phyloP scores from a whole-genome alignment of 2,113 vertebrate genomes.

The Columba livia region DNA sequence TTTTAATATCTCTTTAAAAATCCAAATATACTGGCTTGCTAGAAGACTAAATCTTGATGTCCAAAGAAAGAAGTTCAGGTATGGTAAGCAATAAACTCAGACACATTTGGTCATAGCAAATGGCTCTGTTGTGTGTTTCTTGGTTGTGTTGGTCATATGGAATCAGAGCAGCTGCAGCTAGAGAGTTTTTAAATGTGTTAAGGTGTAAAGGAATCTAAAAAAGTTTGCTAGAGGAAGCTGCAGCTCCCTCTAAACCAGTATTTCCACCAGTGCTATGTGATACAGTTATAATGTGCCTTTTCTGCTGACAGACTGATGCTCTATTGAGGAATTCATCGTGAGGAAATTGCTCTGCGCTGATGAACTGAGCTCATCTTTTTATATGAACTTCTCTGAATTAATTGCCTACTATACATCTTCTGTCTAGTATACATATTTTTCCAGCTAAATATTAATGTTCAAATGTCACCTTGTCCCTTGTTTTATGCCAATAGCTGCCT shows the following conservation, averaged over 20 bases:
- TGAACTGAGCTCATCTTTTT: neutral
- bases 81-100: neutral
- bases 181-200: neutral
- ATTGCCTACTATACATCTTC: neutral
- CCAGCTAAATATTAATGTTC: neutral
- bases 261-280: neutral
- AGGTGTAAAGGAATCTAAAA: neutral
- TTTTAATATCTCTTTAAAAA: neutral
- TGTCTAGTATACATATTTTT: neutral
- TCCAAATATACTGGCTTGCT: neutral
- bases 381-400: neutral
- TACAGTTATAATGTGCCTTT: accelerated
- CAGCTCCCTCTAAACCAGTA: neutral
- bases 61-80: neutral
- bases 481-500: neutral
- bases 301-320: neutral
- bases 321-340: neutral
- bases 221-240: neutral
- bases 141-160: neutral
- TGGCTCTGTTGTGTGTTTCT: neutral
- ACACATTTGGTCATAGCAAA: neutral
- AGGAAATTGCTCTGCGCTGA: neutral
- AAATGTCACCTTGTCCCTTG: neutral
- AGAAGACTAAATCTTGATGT: neutral
- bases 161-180: neutral